phyloP scores from a whole-genome alignment of 1,140 invertebrate genomes.

The Bombus breviceps region DNA sequence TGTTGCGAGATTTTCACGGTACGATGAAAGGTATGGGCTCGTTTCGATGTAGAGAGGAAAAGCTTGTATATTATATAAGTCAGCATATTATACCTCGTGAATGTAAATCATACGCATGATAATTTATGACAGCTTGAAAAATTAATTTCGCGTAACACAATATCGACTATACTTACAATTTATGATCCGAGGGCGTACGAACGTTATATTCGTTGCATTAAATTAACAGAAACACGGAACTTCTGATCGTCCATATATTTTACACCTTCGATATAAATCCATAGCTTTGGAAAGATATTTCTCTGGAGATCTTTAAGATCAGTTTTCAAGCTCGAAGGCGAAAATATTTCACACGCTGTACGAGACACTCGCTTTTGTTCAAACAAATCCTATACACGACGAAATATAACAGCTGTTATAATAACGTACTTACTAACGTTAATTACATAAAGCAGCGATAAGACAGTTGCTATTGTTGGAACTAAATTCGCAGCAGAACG shows the following conservation, averaged over 20 bases:
- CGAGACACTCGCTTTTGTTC: too few species aligned
- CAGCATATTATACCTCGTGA: neutral
- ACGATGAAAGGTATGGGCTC: neutral
- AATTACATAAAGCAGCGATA: too few species aligned
- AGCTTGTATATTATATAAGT: neutral
- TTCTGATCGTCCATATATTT: neutral
- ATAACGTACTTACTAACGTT: too few species aligned
- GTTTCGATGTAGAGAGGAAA: neutral
- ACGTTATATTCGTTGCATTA: neutral
- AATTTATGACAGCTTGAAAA: neutral
- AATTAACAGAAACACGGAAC: neutral
- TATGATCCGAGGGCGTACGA: neutral
- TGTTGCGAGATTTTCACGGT: constrained; percentile 21
- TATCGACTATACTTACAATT: neutral
- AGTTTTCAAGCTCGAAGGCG: too few species aligned
- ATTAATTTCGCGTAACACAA: neutral
- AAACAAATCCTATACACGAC: too few species aligned
- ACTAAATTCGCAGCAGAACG: too few species aligned
- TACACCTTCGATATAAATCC: neutral
- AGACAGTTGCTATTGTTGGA: too few species aligned
- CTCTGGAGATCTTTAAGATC: neutral
- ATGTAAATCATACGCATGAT: neutral
- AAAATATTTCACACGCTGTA: too few species aligned
- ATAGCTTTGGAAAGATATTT: too few species aligned
- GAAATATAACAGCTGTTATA: too few species aligned